Evolutionary conservation across 2,888 invertebrate genomes (phyloP), one percentile per base, ranked within the genome.

Genomic region (Stegana nigrithorax): DNA sequence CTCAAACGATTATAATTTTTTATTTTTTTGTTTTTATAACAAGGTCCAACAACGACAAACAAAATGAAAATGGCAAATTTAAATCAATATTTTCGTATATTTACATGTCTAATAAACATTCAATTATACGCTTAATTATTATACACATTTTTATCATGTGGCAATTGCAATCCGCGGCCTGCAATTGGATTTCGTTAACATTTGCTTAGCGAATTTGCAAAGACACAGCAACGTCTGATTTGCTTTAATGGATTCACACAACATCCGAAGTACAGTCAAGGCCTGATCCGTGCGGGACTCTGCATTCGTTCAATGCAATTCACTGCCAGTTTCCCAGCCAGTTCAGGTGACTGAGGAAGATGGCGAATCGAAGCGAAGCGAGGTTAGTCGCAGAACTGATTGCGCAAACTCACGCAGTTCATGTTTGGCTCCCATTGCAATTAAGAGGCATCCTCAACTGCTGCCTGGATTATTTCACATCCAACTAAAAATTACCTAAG

Each of bases 371-470:
- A 10, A 29, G 6, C 29, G 29, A 17, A n/a, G n/a, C 39, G 39
- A 39, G 39, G 39, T n/a, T n/a, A n/a, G 39, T 14, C 27, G 21
- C 17, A 32, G 14, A 73, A 75, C 77, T 75, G 73, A 73, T 77
- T 67, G 73, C 72, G 68, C 73, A 76, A 76, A 73, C 70, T 76
- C 74, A 76, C 72, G 70, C 74, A 76, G 75, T 71, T 70, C 69
- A 77, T 75, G 75, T 67, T 63, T 67, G 66, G 66, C 67, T 74
- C 73, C 70, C 71, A 73, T 71, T 74, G 72, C 72, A 74, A 73
- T 78, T 78, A 75, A 75, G 70, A 73, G 58, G 39, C 39, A 39
- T 39, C 39, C 39, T 39, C 39, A 39, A 14, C 29, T 10, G 6
- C 29, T 7, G 29, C 29, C 6, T 8, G 14, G 10, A 17, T 39